Percentiles rank a stretch among this genome's conserved stretches.
Evolutionary conservation across 2,888 invertebrate genomes (phyloP).

Genomic region (Clanis bilineata): DNA sequence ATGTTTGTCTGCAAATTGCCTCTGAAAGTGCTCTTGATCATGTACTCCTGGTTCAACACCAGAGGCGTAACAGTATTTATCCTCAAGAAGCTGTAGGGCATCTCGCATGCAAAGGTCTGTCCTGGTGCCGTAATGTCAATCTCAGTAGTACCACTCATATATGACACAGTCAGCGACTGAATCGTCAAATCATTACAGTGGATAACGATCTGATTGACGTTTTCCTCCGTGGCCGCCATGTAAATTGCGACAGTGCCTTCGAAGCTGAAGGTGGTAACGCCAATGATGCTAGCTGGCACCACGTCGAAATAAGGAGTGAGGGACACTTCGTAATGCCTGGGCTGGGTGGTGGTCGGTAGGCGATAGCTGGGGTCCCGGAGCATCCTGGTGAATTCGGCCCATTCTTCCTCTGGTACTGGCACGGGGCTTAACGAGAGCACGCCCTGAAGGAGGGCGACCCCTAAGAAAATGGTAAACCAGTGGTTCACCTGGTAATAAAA

Average conservation of each 20-base stretch:
- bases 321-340: constrained; percentile 76
- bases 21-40: constrained; percentile 83
- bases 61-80: constrained; percentile 42
- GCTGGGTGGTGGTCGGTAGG: constrained; percentile 71
- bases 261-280: constrained; percentile 58
- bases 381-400: constrained; percentile 49
- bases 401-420: constrained; percentile 60
- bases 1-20: constrained; percentile 87
- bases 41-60: constrained; percentile 69
- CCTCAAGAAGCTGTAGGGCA: constrained; percentile 53
- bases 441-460: constrained; percentile 54
- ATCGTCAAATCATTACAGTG: constrained; percentile 67
- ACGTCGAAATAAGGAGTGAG: constrained; percentile 75
- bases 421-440: constrained; percentile 53
- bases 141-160: constrained; percentile 14
- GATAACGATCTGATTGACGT: constrained; percentile 54
- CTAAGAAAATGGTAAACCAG: constrained; percentile 55
- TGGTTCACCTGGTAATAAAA: constrained; percentile 44
- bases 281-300: constrained; percentile 22
- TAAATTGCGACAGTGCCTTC: constrained; percentile 66
- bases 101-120: constrained; percentile 47
- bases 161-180: constrained; percentile 59
- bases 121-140: constrained; percentile 35
- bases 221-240: constrained; percentile 33
- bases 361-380: constrained; percentile 61